A percentile compares a stretch with the other conserved stretches of the same genome.
Evolutionary conservation across 2,797 vertebrate genomes (phyloP).

Genomic region (Ctenosaura bakeri): DNA sequence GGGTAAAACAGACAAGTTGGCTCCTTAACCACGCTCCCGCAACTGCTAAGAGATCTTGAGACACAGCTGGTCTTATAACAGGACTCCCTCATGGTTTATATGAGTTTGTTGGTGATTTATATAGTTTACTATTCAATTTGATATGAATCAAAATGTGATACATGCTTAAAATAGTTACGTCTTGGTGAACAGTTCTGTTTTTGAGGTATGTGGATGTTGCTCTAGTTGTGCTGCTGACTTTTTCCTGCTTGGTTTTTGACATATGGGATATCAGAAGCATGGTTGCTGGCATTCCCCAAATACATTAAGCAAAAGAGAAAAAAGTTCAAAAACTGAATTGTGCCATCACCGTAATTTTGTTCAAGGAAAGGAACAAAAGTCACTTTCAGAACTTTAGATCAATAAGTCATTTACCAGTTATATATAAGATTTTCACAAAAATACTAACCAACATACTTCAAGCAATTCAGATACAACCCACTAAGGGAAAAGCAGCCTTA

Average conservation of each 20-base stretch:
- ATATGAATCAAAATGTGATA: not conserved
- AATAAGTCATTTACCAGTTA: constrained; percentile 55
- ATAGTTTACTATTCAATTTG: not conserved
- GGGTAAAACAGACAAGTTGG: not conserved
- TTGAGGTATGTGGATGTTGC: not conserved
- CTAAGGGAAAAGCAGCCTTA: constrained; percentile 38
- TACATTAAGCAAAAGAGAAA: constrained; percentile 4
- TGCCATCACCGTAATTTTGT: constrained; percentile 37
- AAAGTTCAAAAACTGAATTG: constrained; percentile 38
- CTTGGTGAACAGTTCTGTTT: not conserved
- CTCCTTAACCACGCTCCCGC: not conserved
- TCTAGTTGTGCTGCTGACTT: not conserved
- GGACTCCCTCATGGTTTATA: not conserved
- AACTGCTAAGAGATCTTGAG: not conserved
- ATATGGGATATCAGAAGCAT: constrained; percentile 2
- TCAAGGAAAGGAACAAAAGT: constrained; percentile 34
- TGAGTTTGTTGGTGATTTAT: not conserved
- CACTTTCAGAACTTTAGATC: constrained; percentile 49
- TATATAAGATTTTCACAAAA: constrained; percentile 50
- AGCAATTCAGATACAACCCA: constrained; percentile 43
- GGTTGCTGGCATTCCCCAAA: constrained; percentile 13
- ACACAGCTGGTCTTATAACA: not conserved
- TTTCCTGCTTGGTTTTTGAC: constrained; percentile 3
- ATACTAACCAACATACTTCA: constrained; percentile 33
- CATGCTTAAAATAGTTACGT: not conserved